These are phyloP conservation scores for Andrena bucephala DNA, from an alignment of 2,888 invertebrate genomes.

Conservation along the genomic window DNA sequence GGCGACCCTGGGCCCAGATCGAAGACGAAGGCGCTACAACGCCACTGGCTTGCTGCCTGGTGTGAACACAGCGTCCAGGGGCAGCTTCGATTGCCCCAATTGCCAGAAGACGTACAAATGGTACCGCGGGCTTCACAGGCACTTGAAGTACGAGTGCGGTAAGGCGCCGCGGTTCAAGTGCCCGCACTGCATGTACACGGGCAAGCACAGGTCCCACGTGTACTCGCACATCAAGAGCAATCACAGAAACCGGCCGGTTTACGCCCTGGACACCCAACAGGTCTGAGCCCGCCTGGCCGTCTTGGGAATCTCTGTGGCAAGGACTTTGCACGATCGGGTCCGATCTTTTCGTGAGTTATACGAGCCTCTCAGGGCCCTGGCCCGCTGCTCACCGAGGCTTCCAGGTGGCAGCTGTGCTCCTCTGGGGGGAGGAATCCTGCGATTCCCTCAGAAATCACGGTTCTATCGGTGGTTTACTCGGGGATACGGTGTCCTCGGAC, in stretches of 20 bases:
- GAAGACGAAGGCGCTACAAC: slow-evolving; percentile 49
- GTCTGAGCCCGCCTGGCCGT: slow-evolving; percentile 17
- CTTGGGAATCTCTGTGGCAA: not conserved
- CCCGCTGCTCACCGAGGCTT: not conserved
- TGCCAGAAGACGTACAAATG: slow-evolving; percentile 87
- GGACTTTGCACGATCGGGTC: not conserved
- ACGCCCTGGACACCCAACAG: slow-evolving; percentile 77
- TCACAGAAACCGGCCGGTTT: slow-evolving; percentile 76
- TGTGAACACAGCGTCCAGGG: slow-evolving; percentile 67
- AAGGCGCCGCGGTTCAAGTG: slow-evolving; percentile 84
- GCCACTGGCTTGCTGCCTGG: not conserved
- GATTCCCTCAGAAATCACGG: too few relatives aligned
- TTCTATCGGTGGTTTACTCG: too few relatives aligned
- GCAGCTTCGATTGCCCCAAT: slow-evolving; percentile 84
- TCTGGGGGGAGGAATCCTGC: too few relatives aligned
- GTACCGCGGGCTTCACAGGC: slow-evolving; percentile 87
- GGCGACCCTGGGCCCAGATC: slow-evolving; percentile 21
- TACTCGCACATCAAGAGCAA: slow-evolving; percentile 86
- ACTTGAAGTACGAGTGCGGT: slow-evolving; percentile 81
- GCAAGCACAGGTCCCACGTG: slow-evolving; percentile 86
- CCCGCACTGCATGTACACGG: slow-evolving; percentile 86
- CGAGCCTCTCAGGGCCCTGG: not conserved
- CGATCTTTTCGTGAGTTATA: not conserved
- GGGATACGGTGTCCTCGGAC: too few relatives aligned
- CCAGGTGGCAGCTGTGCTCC: not conserved